phyloP scores from a whole-genome alignment of 2,113 vertebrate species.

The Malurus melanocephalus region DNA sequence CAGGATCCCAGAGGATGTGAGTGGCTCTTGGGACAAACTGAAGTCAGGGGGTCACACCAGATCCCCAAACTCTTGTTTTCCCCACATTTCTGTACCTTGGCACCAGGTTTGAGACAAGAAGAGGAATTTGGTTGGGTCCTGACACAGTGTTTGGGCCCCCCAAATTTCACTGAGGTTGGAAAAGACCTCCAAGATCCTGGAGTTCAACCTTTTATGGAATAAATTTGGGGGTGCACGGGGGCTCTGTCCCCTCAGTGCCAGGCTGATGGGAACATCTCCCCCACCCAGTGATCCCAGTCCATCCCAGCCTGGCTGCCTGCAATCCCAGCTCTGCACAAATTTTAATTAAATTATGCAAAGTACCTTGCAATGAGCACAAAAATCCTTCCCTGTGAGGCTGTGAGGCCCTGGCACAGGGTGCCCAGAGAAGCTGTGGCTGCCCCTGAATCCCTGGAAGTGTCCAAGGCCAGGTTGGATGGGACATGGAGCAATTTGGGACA shows the following conservation, averaged over 20 bases:
- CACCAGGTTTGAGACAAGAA: background rate
- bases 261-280: rapidly evolving
- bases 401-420: background rate
- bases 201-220: background rate
- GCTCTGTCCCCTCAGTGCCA: rapidly evolving
- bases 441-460: background rate
- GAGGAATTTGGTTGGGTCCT: background rate
- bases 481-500: rapidly evolving
- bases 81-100: background rate
- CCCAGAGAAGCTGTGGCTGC: background rate
- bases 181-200: rapidly evolving
- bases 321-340: background rate
- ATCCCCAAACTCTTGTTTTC: background rate
- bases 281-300: background rate
- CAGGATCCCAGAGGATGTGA: background rate
- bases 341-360: background rate
- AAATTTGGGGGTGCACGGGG: rapidly evolving
- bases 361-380: no score
- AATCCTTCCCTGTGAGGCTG: background rate
- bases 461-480: rapidly evolving
- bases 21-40: background rate
- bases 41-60: rapidly evolving
- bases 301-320: background rate
- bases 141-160: rapidly evolving
- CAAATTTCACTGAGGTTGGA: background rate